Conservation (phyloP, 2,888 invertebrate genomes). For the Cheilosia urbana region DNA sequence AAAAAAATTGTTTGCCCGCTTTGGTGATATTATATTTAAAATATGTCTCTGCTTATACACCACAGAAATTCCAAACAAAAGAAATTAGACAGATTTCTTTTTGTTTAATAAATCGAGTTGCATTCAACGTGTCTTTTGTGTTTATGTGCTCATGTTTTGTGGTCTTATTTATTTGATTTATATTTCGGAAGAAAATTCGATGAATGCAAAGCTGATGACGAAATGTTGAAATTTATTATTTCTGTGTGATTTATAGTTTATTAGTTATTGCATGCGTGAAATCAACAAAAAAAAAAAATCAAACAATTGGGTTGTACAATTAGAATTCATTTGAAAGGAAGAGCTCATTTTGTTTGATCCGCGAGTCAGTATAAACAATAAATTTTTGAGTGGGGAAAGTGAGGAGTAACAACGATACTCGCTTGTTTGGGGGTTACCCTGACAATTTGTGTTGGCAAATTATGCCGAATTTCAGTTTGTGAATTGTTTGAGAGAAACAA, state of each 20-base stretch:
- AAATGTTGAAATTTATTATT: neutral
- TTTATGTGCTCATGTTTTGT: conserved; percentile 30
- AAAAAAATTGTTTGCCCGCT: conserved; percentile 48
- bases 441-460: too few species aligned
- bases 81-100: conserved; percentile 34
- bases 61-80: conserved; percentile 51
- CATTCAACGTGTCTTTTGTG: conserved; percentile 41
- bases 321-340: too few species aligned
- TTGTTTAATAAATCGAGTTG: conserved; percentile 31
- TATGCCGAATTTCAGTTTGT: too few species aligned
- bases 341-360: too few species aligned
- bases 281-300: too few species aligned
- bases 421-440: too few species aligned
- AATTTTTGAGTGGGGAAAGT: too few species aligned
- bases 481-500: too few species aligned
- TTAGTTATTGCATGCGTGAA: conserved; percentile 1
- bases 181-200: conserved; percentile 1
- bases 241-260: conserved; percentile 1
- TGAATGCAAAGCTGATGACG: neutral
- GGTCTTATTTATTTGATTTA: conserved; percentile 36
- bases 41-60: conserved; percentile 34
- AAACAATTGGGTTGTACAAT: too few species aligned
- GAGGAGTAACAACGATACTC: too few species aligned
- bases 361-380: too few species aligned
- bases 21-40: conserved; percentile 35